phyloP scores from a whole-genome alignment of 2,888 invertebrate species.

The Chrysina gloriosa region DNA sequence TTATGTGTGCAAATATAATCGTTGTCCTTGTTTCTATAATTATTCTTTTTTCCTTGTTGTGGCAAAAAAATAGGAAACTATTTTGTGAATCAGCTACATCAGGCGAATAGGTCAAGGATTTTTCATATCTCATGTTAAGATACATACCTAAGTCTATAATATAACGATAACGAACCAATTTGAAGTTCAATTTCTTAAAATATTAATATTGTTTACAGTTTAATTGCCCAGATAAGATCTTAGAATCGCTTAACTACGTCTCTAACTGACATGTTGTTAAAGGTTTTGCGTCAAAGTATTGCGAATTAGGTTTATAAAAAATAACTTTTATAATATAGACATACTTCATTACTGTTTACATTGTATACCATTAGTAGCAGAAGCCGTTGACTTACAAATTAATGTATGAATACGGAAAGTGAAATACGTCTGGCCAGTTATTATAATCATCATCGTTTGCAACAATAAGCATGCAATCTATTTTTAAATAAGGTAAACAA shows the following conservation, averaged over 20 bases:
- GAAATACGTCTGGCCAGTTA: conserved; percentile 12
- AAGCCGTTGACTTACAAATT: conserved; percentile 19
- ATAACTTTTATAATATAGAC: too few species aligned
- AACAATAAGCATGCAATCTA: conserved; percentile 23
- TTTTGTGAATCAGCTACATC: conserved; percentile 37
- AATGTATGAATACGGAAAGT: conserved; percentile 19
- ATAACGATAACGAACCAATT: neutral
- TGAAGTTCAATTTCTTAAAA: neutral
- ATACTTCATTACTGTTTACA: neutral
- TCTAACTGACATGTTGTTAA: too few species aligned
- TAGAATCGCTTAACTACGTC: too few species aligned
- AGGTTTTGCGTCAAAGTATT: too few species aligned
- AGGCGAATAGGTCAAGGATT: conserved; percentile 36
- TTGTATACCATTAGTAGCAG: neutral
- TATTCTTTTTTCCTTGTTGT: conserved; percentile 23
- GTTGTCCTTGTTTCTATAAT: conserved; percentile 39
- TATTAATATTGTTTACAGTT: neutral
- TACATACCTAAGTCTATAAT: neutral
- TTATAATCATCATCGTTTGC: conserved; percentile 18
- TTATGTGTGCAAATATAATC: conserved; percentile 35
- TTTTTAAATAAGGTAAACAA: conserved; percentile 29
- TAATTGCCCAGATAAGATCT: too few species aligned
- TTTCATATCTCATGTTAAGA: neutral
- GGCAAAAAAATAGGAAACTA: conserved; percentile 24
- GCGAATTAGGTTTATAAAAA: too few species aligned